Evolutionary conservation across 2,888 invertebrate genomes (phyloP).

Genomic region (Cylindroiulus punctatus): DNA sequence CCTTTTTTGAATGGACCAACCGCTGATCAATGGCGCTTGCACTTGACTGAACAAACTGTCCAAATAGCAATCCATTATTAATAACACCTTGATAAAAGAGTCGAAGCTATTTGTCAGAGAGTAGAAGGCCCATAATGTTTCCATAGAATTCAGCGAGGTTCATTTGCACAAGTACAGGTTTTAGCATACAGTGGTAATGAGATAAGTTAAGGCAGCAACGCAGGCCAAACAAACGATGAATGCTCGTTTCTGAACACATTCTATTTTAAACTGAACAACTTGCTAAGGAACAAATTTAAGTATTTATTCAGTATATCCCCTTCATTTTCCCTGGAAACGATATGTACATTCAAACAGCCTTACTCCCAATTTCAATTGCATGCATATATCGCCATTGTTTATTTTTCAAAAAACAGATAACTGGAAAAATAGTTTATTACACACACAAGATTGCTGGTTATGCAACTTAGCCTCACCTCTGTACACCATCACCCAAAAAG

Average conservation of each 20-base stretch:
- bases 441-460: no score
- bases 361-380: not conserved
- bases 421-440: not conserved
- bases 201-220: not conserved
- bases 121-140: slow-evolving; percentile 17
- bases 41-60: slow-evolving; percentile 32
- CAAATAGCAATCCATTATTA: slow-evolving; percentile 32
- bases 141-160: not conserved
- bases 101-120: slow-evolving; percentile 17
- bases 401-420: not conserved
- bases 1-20: slow-evolving; percentile 14
- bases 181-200: not conserved
- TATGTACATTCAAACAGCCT: no score
- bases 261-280: not conserved
- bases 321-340: no score
- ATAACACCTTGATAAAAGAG: slow-evolving; percentile 32
- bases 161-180: not conserved
- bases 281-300: not conserved
- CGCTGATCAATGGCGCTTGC: slow-evolving; percentile 27
- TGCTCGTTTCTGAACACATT: not conserved
- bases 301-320: no score
- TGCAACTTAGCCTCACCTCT: not conserved
- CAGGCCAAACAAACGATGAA: not conserved
- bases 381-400: not conserved
- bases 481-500: not conserved